Evolutionary conservation across 2,888 invertebrate genomes (phyloP).

Genomic region (Cosmopolites sordidus): DNA sequence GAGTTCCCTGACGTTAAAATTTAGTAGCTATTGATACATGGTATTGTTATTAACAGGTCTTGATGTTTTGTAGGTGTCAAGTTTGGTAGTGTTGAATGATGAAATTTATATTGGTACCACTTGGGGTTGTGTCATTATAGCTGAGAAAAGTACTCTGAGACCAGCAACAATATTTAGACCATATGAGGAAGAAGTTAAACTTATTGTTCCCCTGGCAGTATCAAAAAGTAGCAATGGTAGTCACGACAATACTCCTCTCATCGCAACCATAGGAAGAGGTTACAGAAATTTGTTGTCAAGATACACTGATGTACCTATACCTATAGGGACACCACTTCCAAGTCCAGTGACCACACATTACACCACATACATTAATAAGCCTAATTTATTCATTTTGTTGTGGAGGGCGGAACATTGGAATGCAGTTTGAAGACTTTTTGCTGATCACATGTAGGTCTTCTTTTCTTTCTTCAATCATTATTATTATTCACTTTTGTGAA

Average conservation of each 20-base stretch:
- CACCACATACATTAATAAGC: conserved; percentile 32
- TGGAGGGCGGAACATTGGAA: conserved; percentile 73
- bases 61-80: conserved; percentile 54
- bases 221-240: conserved; percentile 43
- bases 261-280: conserved; percentile 79
- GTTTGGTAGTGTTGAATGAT: conserved; percentile 62
- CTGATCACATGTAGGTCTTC: too few species aligned
- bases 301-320: conserved; percentile 55
- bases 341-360: conserved; percentile 38
- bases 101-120: conserved; percentile 89
- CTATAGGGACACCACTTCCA: conserved; percentile 43
- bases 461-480: too few species aligned
- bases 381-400: conserved; percentile 62
- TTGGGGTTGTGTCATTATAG: conserved; percentile 90
- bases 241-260: conserved; percentile 50
- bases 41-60: too few species aligned
- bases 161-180: conserved; percentile 92
- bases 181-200: conserved; percentile 74
- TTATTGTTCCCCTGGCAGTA: conserved; percentile 57
- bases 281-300: conserved; percentile 72
- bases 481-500: too few species aligned
- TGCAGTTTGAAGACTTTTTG: conserved; percentile 35
- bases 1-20: too few species aligned
- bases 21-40: too few species aligned
- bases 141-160: conserved; percentile 72